Conservation (phyloP, 1,140 invertebrate species). For the Atta texana region DNA sequence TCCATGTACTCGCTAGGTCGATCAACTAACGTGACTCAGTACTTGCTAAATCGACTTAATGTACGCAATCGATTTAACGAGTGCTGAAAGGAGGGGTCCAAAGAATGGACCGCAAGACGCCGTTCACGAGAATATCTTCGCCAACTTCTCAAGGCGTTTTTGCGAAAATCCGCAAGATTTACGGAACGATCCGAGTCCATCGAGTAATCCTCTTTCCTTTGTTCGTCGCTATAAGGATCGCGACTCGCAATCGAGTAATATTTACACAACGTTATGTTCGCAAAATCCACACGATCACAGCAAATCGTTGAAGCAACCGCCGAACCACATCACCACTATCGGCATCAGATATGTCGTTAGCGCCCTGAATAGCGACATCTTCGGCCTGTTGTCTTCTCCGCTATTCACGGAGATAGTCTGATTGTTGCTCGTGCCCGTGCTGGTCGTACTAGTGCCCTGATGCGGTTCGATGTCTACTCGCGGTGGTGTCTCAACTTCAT, state of each 20-base stretch:
- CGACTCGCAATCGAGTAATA: slow-evolving; percentile 66
- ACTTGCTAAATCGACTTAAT: slow-evolving; percentile 6
- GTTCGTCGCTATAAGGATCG: neutral
- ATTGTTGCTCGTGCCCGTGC: slow-evolving; percentile 66
- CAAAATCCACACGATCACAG: slow-evolving; percentile 88
- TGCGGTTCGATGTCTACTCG: slow-evolving; percentile 79
- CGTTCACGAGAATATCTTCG: neutral
- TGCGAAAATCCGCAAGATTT: neutral
- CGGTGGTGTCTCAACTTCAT: slow-evolving; percentile 72
- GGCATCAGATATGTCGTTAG: slow-evolving; percentile 92
- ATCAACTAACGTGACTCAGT: slow-evolving; percentile 6
- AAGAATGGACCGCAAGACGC: neutral
- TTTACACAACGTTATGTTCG: slow-evolving; percentile 80
- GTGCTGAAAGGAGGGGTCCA: neutral
- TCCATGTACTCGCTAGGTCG: neutral
- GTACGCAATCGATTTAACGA: slow-evolving; percentile 4
- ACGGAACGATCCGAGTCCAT: neutral
- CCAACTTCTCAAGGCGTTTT: neutral
- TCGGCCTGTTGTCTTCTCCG: slow-evolving; percentile 86
- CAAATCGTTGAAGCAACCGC: slow-evolving; percentile 92
- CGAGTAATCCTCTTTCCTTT: neutral
- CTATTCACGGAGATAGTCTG: slow-evolving; percentile 74
- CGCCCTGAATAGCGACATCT: slow-evolving; percentile 89
- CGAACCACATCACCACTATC: slow-evolving; percentile 94
- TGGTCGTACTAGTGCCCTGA: slow-evolving; percentile 74